Base-by-base conservation (phyloP, 2,888 invertebrate species). In the Tipula helvola region DNA sequence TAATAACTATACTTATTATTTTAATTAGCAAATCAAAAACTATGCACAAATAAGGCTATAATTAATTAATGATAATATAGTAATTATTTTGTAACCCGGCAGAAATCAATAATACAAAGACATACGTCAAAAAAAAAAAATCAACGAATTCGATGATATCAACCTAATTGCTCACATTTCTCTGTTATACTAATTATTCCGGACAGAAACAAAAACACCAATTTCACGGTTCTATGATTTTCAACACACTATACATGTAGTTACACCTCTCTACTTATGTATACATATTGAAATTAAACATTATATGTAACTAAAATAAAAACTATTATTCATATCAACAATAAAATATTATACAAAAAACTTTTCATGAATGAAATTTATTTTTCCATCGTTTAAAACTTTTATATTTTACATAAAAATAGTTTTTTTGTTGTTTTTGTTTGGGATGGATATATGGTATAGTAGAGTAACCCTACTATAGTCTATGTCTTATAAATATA, bases 271-370 rank as follows among this genome's bases (percentile, higher is more conserved):
- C 12, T 28, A 28, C 28, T 52, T 52, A 28, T 7, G 16, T 57
- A 57, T 3, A 12, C 28, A 8, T 71, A 71, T 71, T 71, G 28
- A 71, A 71, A 71, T 28, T 18, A 71, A 71, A 71, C 71, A 71
- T 71, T 71, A 28, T 71, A 10, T 71, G 71, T 71, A 28, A 28
- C 71, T 71, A 71, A 71, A 18, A 71, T 57, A 71, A 71, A 71
- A 71, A 71, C 71, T 71, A 71, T 71, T 71, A 71, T 71, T 71
- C 71, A 71, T 71, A 71, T 71, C 71, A 71, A 71, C 71, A 71
- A 71, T 71, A 71, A 71, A 18, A 71, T 28, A 16, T n/a, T 13
- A 52, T 13, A 18, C 5, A 16, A 71, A 18, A 71, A 71, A 18
- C 28, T 71, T 71, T 71, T 71, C 71, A 71, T 71, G 71, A 71